These are phyloP conservation scores for Bombus picipes DNA, from an alignment of 1,140 invertebrate genomes.

Conservation along the genomic window DNA sequence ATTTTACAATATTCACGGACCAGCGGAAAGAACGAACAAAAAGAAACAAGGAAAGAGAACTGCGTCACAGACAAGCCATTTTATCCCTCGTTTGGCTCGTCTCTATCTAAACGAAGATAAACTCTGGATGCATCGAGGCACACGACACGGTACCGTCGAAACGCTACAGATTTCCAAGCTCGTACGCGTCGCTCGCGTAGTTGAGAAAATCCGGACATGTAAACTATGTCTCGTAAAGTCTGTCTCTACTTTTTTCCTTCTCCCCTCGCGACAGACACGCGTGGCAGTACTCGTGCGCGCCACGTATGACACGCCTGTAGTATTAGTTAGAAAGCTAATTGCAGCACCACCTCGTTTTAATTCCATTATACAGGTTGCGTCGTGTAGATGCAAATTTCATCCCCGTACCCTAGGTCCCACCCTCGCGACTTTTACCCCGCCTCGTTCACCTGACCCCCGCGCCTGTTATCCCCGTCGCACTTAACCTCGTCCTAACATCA, in stretches of 20 bases:
- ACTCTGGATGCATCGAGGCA: background rate
- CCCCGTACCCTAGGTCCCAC: background rate
- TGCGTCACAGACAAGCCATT: background rate
- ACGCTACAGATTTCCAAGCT: background rate
- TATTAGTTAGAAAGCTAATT: conserved; percentile 73
- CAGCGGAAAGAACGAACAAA: background rate
- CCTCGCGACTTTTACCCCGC: background rate
- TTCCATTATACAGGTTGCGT: conserved; percentile 74
- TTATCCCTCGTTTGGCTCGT: too few species aligned
- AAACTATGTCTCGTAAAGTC: conserved; percentile 1
- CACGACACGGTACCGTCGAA: background rate
- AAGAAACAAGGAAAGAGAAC: background rate
- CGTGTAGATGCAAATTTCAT: conserved; percentile 77
- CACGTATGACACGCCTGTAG: conserved; percentile 44
- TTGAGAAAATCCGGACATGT: conserved; percentile 8
- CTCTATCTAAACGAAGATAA: background rate
- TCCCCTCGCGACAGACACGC: too few species aligned
- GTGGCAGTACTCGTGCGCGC: background rate
- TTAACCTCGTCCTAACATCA: conserved; percentile 40
- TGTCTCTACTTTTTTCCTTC: background rate
- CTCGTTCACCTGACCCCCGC: conserved; percentile 28
- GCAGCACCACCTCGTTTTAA: conserved; percentile 76
- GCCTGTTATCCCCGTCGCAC: conserved; percentile 17
- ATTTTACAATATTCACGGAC: background rate
- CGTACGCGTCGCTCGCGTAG: background rate